phyloP scores from a whole-genome alignment of 2,888 invertebrate genomes.

The Euphydryas editha region DNA sequence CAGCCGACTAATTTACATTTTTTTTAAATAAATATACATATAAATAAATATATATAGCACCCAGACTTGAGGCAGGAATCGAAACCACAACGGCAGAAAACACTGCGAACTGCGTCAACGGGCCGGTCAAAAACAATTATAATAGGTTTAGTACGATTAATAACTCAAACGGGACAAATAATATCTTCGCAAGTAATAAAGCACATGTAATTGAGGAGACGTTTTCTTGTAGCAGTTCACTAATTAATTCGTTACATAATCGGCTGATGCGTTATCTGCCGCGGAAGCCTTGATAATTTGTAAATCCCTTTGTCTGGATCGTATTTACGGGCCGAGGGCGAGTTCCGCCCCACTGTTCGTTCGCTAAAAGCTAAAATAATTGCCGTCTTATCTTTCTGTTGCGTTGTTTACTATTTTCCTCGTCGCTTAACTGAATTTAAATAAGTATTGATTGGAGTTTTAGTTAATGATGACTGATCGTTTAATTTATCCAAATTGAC shows the following conservation, averaged over 20 bases:
- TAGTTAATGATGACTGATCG: constrained; percentile 10
- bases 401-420: constrained; percentile 20
- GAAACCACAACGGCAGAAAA: too few species aligned
- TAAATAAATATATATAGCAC: too few species aligned
- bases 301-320: constrained; percentile 25
- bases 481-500: background rate
- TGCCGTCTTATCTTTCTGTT: constrained; percentile 24
- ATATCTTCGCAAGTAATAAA: background rate
- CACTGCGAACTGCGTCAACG: too few species aligned
- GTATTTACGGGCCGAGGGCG: constrained; percentile 13
- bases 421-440: constrained; percentile 17
- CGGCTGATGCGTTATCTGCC: constrained; percentile 2
- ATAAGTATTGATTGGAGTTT: constrained; percentile 6
- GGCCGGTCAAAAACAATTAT: too few species aligned
- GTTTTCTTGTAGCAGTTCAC: background rate
- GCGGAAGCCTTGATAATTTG: constrained; percentile 24
- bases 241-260: constrained; percentile 4
- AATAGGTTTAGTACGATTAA: too few species aligned
- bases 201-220: background rate
- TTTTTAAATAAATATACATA: too few species aligned
- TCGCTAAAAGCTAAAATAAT: constrained; percentile 30
- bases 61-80: too few species aligned
- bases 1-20: too few species aligned
- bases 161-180: background rate
- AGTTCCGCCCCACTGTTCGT: constrained; percentile 3